Evolutionary conservation across 2,888 invertebrate genomes (phyloP).

Genomic region (Amphimallon solstitiale): DNA sequence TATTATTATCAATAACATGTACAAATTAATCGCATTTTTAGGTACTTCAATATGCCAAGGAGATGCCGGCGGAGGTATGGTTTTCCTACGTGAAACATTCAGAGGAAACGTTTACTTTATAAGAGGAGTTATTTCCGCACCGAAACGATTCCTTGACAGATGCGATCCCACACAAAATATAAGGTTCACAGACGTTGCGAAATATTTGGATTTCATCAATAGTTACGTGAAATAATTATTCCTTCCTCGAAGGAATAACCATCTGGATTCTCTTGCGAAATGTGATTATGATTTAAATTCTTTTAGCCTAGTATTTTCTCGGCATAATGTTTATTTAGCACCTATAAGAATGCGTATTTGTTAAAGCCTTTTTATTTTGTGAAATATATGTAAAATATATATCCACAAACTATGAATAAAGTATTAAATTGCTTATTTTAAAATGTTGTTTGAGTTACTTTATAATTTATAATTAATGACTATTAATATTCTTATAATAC

Average conservation of each 20-base stretch:
- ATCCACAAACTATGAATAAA: no score
- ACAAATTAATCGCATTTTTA: no score
- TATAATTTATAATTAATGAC: no score
- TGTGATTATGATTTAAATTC: no score
- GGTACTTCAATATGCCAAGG: constrained; percentile 62
- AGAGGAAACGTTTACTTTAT: constrained; percentile 7
- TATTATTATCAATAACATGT: no score
- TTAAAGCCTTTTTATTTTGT: neutral
- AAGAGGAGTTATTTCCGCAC: constrained; percentile 16
- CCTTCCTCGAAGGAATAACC: neutral
- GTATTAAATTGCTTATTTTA: no score
- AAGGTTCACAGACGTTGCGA: constrained; percentile 71
- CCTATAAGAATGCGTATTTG: no score
- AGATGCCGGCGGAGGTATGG: constrained; percentile 65
- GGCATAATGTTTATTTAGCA: no score
- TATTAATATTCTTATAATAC: no score
- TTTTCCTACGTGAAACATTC: constrained; percentile 56
- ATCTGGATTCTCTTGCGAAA: neutral
- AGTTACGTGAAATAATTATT: constrained; percentile 23
- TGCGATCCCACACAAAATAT: constrained; percentile 70
- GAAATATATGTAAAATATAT: no score
- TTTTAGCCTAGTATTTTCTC: no score
- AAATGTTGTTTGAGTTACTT: no score
- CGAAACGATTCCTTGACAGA: neutral
- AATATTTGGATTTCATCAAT: constrained; percentile 66